Evolutionary conservation across 2,888 invertebrate species (phyloP).

Genomic region (Aporophyla nigra): DNA sequence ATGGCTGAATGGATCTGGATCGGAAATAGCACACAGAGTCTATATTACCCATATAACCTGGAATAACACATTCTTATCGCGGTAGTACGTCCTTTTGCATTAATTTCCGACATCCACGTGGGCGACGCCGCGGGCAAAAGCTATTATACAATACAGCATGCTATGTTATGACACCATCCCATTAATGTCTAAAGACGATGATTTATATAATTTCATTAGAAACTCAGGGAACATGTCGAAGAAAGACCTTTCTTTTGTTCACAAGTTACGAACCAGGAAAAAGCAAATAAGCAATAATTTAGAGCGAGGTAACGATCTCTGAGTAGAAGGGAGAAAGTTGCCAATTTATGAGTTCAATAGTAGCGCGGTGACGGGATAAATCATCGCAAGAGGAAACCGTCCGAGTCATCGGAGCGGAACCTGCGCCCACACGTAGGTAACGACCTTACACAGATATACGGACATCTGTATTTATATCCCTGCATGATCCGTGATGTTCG

Average conservation of each 20-base stretch:
- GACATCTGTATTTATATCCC: neutral
- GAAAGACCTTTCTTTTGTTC: conserved; percentile 26
- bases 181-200: neutral
- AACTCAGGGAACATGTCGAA: conserved; percentile 19
- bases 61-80: too few relatives aligned
- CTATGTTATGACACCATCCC: neutral
- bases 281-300: conserved; percentile 53
- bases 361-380: conserved; percentile 48
- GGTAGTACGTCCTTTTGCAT: too few relatives aligned
- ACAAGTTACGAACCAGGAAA: conserved; percentile 46
- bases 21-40: too few relatives aligned
- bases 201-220: conserved; percentile 38
- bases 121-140: too few relatives aligned
- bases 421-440: neutral
- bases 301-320: conserved; percentile 51
- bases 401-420: conserved; percentile 25
- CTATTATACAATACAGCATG: neutral
- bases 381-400: conserved; percentile 36
- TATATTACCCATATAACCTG: too few relatives aligned
- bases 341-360: conserved; percentile 64
- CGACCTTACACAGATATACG: too few relatives aligned
- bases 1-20: too few relatives aligned
- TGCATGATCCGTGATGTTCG: neutral
- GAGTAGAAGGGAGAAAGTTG: conserved; percentile 56
- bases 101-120: too few relatives aligned